Percentiles rank a stretch among this genome's conserved stretches.
These are phyloP conservation scores for Pseudoatta argentina DNA, from an alignment of 1,140 invertebrate species.

Conservation along the genomic window DNA sequence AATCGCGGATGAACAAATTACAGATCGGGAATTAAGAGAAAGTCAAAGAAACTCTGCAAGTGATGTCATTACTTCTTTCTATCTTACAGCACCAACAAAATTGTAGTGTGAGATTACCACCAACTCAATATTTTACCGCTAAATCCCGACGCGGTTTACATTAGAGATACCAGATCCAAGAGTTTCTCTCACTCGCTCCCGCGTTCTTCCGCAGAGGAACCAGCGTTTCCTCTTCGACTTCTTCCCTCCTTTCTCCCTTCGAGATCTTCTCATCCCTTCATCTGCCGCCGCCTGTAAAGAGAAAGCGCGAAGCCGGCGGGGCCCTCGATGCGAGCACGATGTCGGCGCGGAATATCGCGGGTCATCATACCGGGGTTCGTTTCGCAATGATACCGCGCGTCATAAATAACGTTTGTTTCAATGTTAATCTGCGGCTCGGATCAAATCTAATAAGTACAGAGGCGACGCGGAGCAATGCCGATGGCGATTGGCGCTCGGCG, in stretches of 20 bases:
- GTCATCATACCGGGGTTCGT: conserved; percentile 81
- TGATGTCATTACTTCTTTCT: not conserved
- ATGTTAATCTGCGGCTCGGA: conserved; percentile 84
- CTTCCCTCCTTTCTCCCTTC: not conserved
- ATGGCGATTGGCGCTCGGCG: conserved; percentile 73
- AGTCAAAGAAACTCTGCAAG: not conserved
- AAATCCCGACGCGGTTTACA: not conserved
- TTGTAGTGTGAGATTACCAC: not conserved
- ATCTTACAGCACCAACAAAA: not conserved
- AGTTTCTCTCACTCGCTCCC: not conserved
- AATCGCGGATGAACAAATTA: not conserved
- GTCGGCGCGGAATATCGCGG: conserved; percentile 80
- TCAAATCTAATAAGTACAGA: conserved; percentile 85
- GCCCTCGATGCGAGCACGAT: conserved; percentile 42
- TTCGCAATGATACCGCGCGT: conserved; percentile 81
- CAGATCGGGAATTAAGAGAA: not conserved
- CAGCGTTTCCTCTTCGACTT: conserved; percentile 35
- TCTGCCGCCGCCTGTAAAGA: conserved; percentile 25
- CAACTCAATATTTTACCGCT: not conserved
- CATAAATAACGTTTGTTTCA: conserved; percentile 86
- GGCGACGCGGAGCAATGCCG: conserved; percentile 80
- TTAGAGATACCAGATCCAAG: conserved; percentile 6
- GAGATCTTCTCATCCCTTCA: conserved; percentile 1
- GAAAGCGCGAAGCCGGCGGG: conserved; percentile 40
- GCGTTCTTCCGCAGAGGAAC: conserved; percentile 18